These are phyloP conservation scores for Cerceris ruficornis DNA, from an alignment of 2,888 invertebrate species.

Conservation along the genomic window DNA sequence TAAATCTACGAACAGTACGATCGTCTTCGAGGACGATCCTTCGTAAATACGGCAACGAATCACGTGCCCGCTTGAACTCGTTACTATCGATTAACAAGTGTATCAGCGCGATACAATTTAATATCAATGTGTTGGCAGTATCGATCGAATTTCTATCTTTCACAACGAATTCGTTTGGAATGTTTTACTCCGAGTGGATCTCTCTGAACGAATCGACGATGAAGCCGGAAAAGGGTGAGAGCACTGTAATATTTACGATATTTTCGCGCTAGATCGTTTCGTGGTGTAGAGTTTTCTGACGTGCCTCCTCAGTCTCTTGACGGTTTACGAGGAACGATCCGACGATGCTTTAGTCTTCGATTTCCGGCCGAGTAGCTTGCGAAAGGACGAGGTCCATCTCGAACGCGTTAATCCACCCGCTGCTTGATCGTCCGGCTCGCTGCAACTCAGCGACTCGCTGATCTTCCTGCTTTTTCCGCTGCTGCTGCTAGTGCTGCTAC, in stretches of 20 bases:
- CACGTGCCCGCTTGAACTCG: conserved; percentile 13
- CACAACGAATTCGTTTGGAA: conserved; percentile 39
- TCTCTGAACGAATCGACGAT: conserved; percentile 28
- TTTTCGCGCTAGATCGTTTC: conserved; percentile 37
- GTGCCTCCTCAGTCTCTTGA: conserved; percentile 49
- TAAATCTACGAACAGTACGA: conserved; percentile 36
- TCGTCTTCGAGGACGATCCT: conserved; percentile 33
- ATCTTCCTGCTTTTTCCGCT: conserved; percentile 63
- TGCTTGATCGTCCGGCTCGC: conserved; percentile 61
- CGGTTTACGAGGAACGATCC: conserved; percentile 56
- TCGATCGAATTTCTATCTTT: conserved; percentile 35
- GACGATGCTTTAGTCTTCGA: conserved; percentile 72
- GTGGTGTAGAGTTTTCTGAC: conserved; percentile 11
- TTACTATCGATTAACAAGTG: not conserved
- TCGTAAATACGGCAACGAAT: conserved; percentile 9
- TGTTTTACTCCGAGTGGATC: conserved; percentile 39
- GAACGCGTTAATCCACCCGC: conserved; percentile 82
- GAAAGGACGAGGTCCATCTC: conserved; percentile 85
- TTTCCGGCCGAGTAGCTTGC: conserved; percentile 82
- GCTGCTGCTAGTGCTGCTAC: conserved; percentile 76
- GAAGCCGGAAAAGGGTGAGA: conserved; percentile 32
- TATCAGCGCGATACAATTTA: conserved; percentile 3
- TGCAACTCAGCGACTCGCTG: conserved; percentile 65
- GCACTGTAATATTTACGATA: conserved; percentile 40
- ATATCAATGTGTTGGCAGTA: conserved; percentile 55